phyloP scores from a whole-genome alignment of 1,140 invertebrate genomes.

The Holcopasites calliopsidis region DNA sequence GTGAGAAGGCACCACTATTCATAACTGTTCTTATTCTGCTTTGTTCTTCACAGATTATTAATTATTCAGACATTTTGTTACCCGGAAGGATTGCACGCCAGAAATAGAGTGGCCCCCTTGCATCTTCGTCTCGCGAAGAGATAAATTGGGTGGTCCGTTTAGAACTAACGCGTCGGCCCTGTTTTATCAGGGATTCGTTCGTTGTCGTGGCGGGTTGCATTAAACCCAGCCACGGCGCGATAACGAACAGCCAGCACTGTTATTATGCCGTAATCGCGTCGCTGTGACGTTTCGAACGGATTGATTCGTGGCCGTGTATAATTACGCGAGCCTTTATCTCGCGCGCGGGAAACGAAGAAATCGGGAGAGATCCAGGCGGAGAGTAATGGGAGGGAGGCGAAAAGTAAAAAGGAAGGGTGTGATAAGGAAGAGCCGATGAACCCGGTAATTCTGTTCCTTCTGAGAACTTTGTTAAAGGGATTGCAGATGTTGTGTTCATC shows the following conservation, averaged over 20 bases:
- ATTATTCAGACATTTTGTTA: too few relatives aligned
- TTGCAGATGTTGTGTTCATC: too few relatives aligned
- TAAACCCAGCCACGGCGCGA: constrained; percentile 10
- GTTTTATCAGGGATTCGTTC: constrained; percentile 49
- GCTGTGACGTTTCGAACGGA: constrained; percentile 2
- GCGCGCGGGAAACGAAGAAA: neutral
- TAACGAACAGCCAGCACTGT: constrained; percentile 30
- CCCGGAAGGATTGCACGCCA: neutral
- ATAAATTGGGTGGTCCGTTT: constrained; percentile 51
- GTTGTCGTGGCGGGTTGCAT: constrained; percentile 32
- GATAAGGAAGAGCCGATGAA: neutral
- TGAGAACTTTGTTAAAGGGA: constrained; percentile 15
- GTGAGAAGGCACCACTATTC: too few relatives aligned
- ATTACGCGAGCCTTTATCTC: constrained; percentile 9
- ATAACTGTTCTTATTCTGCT: too few relatives aligned
- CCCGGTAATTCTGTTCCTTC: neutral
- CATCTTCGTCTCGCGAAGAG: constrained; percentile 32
- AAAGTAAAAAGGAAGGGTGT: neutral
- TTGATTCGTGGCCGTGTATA: constrained; percentile 39
- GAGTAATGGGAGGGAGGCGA: neutral
- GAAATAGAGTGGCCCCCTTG: neutral
- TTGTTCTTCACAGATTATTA: too few relatives aligned
- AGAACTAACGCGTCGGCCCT: constrained; percentile 51
- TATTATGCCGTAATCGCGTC: constrained; percentile 29
- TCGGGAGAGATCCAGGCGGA: neutral